These are phyloP conservation scores for Phanerotoma sp. DNA, from an alignment of 2,888 invertebrate genomes.

Conservation along the genomic window DNA sequence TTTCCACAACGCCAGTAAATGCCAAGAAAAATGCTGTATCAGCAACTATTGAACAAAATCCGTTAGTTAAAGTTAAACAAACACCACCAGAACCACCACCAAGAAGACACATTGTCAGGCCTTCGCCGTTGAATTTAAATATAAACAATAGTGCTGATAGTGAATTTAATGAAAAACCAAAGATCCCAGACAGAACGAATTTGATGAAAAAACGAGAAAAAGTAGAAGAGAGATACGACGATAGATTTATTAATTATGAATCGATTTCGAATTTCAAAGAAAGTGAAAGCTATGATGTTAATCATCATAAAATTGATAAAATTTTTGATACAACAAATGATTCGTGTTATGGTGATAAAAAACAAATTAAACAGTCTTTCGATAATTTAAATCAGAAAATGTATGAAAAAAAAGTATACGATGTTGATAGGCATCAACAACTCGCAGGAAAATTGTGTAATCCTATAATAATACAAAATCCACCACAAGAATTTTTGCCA, in stretches of 20 bases:
- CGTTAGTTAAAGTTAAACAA: conserved; percentile 54
- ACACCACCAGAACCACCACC: conserved; percentile 59
- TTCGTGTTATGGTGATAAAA: too few relatives aligned
- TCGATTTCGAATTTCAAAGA: too few relatives aligned
- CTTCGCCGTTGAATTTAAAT: conserved; percentile 36
- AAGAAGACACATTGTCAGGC: conserved; percentile 56
- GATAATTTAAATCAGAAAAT: too few relatives aligned
- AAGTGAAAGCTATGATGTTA: too few relatives aligned
- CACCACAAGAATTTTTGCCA: conserved; percentile 1
- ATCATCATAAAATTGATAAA: too few relatives aligned
- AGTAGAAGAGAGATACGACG: not conserved
- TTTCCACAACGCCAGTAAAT: conserved; percentile 14
- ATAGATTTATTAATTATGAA: too few relatives aligned
- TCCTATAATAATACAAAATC: conserved; percentile 1
- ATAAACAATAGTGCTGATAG: conserved; percentile 11
- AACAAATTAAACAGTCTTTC: too few relatives aligned
- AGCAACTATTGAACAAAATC: conserved; percentile 39
- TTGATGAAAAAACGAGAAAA: conserved; percentile 31
- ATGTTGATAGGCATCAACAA: conserved; percentile 42
- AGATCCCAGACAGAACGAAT: conserved; percentile 35
- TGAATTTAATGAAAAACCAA: conserved; percentile 35
- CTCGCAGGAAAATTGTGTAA: conserved; percentile 39
- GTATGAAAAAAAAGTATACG: conserved; percentile 37
- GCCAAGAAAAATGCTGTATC: conserved; percentile 25
- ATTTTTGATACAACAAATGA: too few relatives aligned